Base-by-base conservation (phyloP, 2,113 vertebrate species). In the Coturnix japonica region DNA sequence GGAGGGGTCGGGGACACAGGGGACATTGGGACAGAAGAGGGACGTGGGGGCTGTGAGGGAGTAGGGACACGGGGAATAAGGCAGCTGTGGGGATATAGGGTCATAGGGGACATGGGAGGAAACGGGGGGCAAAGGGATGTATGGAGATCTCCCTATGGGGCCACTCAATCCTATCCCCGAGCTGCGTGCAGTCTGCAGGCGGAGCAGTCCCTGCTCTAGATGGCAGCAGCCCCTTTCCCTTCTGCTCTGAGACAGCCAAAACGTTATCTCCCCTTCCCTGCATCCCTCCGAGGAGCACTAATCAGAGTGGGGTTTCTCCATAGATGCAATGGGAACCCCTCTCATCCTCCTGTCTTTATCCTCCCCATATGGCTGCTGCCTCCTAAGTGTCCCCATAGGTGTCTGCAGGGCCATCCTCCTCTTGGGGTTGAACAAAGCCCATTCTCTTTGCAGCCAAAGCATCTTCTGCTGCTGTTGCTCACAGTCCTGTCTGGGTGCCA, bases 201-300 rank as follows among this genome's bases (percentile, higher is more conserved):
- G 1, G 73, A 67, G 54, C 60, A 43, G 18, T 72, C 71, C 8
- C 90, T 87, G 84, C 95, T 96, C 87, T 95, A 95, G 95, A 14
- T 95, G 95, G 95, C 93, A 95, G 91, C 91, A 95, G 90, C 91
- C 41, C 73, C 91, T 90, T 92, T 86, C 77, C 77, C 91, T 86
- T 78, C 15, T 12, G 3, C 57, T 39, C 69, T 14, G 21, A 86
- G 21, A 16, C 43, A 11, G n/a, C 8, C 82, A 15, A n/a, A 13
- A 5, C 41, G 3, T 7, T 51, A 18, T 61, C 49, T 81, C 69
- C 49, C 63, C 69, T 60, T 69, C 87, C 83, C 41, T 8, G 61
- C 37, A 1, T 31, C 53, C 53, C 6, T 53, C 84, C 37, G 12
- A 35, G 31, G 64, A 77, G 12, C 15, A 7, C 15, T 65, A 41